Percentiles rank a stretch among this genome's conserved stretches.
Conservation (phyloP, 2,113 vertebrate genomes). For the Pomatorhinus ruficollis region DNA sequence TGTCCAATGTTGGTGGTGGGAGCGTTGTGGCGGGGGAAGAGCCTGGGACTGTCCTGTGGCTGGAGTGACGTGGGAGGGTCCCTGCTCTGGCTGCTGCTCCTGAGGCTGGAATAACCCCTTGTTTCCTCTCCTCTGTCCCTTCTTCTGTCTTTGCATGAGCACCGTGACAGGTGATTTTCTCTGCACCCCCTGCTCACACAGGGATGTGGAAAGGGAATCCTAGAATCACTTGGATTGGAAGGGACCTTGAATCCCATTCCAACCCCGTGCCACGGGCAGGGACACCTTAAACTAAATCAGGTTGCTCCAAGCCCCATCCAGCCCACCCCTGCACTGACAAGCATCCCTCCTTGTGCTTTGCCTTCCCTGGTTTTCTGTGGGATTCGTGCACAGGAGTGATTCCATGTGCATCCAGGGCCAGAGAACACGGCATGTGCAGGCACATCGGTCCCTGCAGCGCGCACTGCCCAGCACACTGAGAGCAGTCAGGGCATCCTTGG, state of each 20-base stretch:
- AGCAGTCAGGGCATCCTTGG: background rate
- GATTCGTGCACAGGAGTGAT: rapidly evolving
- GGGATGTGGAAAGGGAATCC: background rate
- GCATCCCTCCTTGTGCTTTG: rapidly evolving
- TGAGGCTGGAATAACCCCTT: background rate
- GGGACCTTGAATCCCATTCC: background rate
- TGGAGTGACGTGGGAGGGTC: background rate
- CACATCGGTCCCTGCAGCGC: rapidly evolving
- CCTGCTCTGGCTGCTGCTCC: background rate
- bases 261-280: background rate
- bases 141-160: background rate
- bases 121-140: background rate
- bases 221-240: background rate
- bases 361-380: background rate
- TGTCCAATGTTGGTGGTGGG: rapidly evolving
- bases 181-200: rapidly evolving
- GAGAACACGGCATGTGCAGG: rapidly evolving
- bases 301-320: background rate
- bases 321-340: rapidly evolving
- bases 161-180: background rate
- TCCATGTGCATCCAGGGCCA: rapidly evolving
- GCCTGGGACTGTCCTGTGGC: rapidly evolving
- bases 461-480: rapidly evolving
- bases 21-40: rapidly evolving
- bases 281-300: background rate